These are phyloP conservation scores for Physeter macrocephalus DNA, from an alignment of 2,113 vertebrate genomes.

Conservation along the genomic window DNA sequence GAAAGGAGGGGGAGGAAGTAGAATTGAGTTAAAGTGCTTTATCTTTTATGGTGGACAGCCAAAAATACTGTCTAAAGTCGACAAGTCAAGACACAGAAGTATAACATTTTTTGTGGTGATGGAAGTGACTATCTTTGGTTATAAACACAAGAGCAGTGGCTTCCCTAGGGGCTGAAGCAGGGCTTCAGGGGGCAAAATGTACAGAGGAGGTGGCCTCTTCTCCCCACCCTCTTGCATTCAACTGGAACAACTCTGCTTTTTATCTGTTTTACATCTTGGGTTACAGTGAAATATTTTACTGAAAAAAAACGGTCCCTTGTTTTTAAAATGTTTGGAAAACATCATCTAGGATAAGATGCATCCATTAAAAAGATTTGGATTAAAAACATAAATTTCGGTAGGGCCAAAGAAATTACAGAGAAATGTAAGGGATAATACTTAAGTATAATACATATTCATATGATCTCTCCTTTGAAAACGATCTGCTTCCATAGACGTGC, in stretches of 20 bases:
- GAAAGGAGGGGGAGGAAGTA: not conserved
- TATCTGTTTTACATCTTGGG: not conserved
- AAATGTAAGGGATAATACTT: not conserved
- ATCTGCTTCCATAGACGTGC: not conserved
- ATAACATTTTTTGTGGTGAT: not conserved
- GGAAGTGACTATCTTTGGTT: not conserved
- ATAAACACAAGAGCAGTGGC: not conserved
- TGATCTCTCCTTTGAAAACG: not conserved
- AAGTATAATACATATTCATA: not conserved
- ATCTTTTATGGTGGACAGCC: not conserved
- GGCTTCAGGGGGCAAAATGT: not conserved
- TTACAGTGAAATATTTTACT: not conserved
- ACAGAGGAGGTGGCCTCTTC: not conserved
- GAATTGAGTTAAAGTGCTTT: not conserved
- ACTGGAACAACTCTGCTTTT: not conserved
- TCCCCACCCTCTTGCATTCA: not conserved
- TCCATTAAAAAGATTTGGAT: not conserved
- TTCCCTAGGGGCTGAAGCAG: not conserved
- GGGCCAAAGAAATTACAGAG: not conserved
- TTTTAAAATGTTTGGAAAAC: constrained; percentile 15
- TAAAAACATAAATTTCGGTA: not conserved
- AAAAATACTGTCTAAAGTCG: not conserved
- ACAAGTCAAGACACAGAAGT: not conserved
- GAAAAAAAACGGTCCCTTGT: not conserved
- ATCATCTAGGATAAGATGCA: not conserved